Base-by-base conservation (phyloP, 1,140 invertebrate genomes). In the Coelopa frigida region DNA sequence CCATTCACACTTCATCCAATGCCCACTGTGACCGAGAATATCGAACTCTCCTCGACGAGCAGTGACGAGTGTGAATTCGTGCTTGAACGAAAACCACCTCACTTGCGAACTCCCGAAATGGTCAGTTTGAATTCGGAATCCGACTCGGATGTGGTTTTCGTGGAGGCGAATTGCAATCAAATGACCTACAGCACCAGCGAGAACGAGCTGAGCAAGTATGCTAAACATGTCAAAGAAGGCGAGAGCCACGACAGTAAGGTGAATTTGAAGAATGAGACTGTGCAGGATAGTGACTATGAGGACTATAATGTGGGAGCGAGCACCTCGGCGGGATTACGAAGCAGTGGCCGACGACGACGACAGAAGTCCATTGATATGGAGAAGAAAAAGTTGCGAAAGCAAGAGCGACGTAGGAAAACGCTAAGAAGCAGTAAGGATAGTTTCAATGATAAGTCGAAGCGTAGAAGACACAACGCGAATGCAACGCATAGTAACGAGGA, bases 91-190 rank as follows among this genome's bases (percentile, higher is more conserved):
- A 78, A 78, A 47, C 75, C 76, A 8, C 76, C 76, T 5, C 74
- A 77, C 46, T 68, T 76, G 42, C 61, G 76, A 6, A 78, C 76
- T 11, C 77, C 77, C 3, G 76, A 78, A 52, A 66, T 76, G 33
- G 75, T 78, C 3, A 76, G 75, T 42, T 53, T 78, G 22, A 59
- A 75, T 24, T 69, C 67, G 2, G 74, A 73, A 15, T 75, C 73
- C 3, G 77, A 78, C 48, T 78, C 76, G 36, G 77, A 78, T 57
- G 75, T 77, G 4, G 70, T 78, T 3, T 72, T 78, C 31, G 72
- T 77, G 1, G 51, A 61, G 12, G 62, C 66, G 23, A 31, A 40
- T 4, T 47, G 47, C 33, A 29, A 36, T 10, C 39, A 49, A 40
- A 33, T 43, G 4, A 18, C 42, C n/a, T 49, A 32, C 24, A 14